Evolutionary conservation across 2,113 vertebrate genomes (phyloP).

Genomic region (Zosterops borbonicus): DNA sequence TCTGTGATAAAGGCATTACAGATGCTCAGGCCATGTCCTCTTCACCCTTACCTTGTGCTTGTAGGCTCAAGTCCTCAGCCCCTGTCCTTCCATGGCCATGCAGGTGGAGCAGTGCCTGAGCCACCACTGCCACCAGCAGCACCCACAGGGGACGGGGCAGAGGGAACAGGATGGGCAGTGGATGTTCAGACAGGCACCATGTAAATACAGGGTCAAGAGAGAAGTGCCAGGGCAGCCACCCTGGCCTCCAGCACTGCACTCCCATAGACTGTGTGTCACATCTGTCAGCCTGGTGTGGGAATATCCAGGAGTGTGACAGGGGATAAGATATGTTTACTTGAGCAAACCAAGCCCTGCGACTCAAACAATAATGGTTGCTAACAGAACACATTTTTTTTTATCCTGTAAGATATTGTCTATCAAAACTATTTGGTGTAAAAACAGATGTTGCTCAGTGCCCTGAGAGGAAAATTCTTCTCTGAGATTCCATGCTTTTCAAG

Average conservation of each 20-base stretch:
- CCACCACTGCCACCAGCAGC: background rate
- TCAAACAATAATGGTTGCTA: background rate
- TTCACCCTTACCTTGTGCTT: background rate
- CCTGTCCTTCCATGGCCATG: accelerated
- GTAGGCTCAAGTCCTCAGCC: background rate
- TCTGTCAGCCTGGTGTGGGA: background rate
- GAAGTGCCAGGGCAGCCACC: background rate
- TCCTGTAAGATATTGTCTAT: background rate
- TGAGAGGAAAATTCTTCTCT: background rate
- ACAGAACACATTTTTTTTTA: background rate
- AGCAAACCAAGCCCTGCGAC: background rate
- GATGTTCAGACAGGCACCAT: background rate
- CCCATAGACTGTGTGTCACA: background rate
- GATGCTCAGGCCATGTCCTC: background rate
- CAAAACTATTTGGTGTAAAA: background rate
- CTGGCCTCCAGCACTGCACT: background rate
- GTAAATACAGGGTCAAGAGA: background rate
- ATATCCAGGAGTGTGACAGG: too few species aligned
- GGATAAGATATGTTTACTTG: background rate
- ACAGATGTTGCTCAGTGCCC: background rate
- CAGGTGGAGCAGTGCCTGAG: background rate
- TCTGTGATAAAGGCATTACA: background rate
- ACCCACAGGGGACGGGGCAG: accelerated
- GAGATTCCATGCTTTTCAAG: background rate
- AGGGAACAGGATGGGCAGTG: background rate